These are phyloP conservation scores for Himalopsyche anomala DNA, from an alignment of 2,888 invertebrate species.

Conservation along the genomic window DNA sequence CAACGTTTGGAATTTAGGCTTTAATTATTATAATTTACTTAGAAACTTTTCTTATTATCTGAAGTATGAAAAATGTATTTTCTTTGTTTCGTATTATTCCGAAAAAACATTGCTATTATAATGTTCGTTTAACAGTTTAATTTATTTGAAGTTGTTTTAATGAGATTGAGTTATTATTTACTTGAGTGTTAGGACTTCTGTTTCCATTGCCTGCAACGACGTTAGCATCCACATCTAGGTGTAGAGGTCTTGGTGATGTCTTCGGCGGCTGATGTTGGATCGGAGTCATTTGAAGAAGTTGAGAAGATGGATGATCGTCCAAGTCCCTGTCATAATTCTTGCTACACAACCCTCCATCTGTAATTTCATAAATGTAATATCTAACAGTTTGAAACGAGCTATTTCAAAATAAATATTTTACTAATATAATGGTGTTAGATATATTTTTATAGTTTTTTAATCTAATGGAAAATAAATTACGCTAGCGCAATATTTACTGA, in stretches of 20 bases:
- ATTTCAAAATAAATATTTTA: background rate
- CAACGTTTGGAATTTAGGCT: no score
- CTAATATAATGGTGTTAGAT: background rate
- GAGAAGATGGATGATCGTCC: background rate
- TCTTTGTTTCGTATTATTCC: no score
- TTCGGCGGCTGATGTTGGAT: background rate
- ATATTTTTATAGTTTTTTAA: no score
- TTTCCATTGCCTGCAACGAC: background rate
- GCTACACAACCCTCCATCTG: background rate
- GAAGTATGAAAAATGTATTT: no score
- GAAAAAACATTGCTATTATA: no score
- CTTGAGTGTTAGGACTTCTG: background rate
- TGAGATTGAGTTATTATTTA: background rate
- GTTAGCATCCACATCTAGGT: conserved; percentile 5
- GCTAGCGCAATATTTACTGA: no score
- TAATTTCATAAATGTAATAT: background rate
- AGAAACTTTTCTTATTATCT: no score
- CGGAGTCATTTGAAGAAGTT: conserved; percentile 14
- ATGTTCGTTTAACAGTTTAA: no score
- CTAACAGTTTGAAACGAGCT: background rate
- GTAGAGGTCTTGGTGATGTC: background rate
- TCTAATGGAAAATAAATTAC: no score
- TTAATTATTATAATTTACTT: no score
- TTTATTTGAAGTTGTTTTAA: no score
- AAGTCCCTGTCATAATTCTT: background rate